Base-by-base conservation (phyloP, 2,113 vertebrate species). In the Synchiropus splendidus region DNA sequence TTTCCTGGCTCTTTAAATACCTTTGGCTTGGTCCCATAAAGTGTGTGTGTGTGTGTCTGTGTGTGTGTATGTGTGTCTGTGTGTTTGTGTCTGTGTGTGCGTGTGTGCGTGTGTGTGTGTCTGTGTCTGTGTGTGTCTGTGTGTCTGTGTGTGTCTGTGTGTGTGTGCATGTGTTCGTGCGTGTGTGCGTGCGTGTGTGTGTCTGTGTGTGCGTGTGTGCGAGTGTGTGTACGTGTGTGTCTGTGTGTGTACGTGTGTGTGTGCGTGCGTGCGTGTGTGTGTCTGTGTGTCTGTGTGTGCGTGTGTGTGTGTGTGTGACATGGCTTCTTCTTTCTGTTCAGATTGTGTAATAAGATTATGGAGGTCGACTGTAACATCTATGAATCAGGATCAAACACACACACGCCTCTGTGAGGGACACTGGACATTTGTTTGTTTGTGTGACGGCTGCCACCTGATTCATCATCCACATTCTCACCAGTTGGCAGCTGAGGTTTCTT, bases 331-430 rank as follows among this genome's bases (percentile, higher is more conserved):
- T 54, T 46, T 16, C 3, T 42, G 50, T 42, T 10, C 67, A 53
- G 62, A 67, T 62, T 62, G 44, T 49, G 50, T 62, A 69, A 60
- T 50, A 38, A 55, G 54, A 55, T 69, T 60, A 67, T 11, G 46
- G 48, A 42, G 58, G 54, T 59, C 54, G 62, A 47, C 54, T 62
- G 58, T 49, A 55, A 59, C 67, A 67, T 59, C 46, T 48, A 46
- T 63, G 58, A 56, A 66, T 71, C 62, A 71, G 67, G 32, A 33
- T 17, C 12, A 31, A 40, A 44, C 4, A 42, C n/a, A 39, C 21
- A 46, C 12, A 42, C 12, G 2, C 8, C 21, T 27, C 21, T 27
- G 21, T 8, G 21, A 5, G 21, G 21, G 21, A 27, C 8, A 8
- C 8, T 27, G 8, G 8, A 27, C 21, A 27, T 27, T 27, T n/a